Percentiles rank a stretch among this genome's conserved stretches.
phyloP scores from a whole-genome alignment of 64 coral and sea anemone species.

The Cladopsammia gracilis region DNA sequence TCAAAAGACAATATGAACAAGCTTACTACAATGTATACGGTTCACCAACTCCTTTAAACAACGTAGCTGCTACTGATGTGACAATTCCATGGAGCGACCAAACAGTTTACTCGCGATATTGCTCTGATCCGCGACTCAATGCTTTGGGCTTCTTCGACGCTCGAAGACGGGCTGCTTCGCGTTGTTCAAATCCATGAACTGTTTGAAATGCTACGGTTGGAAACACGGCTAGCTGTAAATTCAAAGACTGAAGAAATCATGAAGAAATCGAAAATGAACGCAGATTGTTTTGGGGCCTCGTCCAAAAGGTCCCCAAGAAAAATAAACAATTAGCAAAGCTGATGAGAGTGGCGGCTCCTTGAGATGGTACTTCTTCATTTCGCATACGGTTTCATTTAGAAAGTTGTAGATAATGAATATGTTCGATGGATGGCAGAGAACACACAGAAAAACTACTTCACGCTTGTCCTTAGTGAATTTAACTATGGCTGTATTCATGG shows the following conservation, averaged over 20 bases:
- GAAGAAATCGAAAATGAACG: not conserved
- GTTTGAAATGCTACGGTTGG: not conserved
- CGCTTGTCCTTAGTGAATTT: too few species aligned
- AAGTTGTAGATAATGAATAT: not conserved
- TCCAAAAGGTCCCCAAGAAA: not conserved
- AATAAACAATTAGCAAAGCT: not conserved
- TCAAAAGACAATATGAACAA: constrained; percentile 85
- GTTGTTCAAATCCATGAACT: constrained; percentile 10
- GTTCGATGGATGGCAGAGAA: too few species aligned
- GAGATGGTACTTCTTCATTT: not conserved
- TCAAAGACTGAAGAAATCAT: too few species aligned
- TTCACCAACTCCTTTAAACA: constrained; percentile 36
- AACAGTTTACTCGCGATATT: constrained; percentile 67
- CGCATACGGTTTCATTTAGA: not conserved
- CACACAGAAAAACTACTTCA: too few species aligned
- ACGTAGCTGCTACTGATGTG: constrained; percentile 28
- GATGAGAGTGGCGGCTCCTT: not conserved
- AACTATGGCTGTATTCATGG: too few species aligned
- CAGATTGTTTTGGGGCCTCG: not conserved
- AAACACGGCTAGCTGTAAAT: not conserved
- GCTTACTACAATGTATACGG: constrained; percentile 82
- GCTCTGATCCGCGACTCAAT: constrained; percentile 52
- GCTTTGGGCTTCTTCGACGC: constrained; percentile 71
- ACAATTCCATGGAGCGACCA: constrained; percentile 63
- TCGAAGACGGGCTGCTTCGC: not conserved